Percentiles rank a stretch among this genome's conserved stretches.
These are phyloP conservation scores for Brachyptera risi DNA, from an alignment of 2,888 invertebrate species.

Conservation along the genomic window DNA sequence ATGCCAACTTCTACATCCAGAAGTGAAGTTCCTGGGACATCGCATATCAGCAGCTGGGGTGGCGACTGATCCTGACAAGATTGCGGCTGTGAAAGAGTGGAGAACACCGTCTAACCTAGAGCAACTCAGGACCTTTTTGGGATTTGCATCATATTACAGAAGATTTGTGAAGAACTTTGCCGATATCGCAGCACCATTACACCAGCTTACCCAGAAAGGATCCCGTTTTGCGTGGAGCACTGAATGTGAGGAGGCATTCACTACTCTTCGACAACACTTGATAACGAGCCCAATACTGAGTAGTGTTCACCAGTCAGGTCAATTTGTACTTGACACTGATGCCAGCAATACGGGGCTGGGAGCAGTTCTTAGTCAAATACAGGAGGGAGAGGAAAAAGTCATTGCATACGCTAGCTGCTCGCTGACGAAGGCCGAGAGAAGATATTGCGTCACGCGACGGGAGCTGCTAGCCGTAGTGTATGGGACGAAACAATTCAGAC, in stretches of 20 bases:
- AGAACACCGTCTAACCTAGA: not conserved
- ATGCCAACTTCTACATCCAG: not conserved
- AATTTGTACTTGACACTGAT: conserved; percentile 11
- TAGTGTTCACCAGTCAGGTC: not conserved
- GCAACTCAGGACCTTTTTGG: not conserved
- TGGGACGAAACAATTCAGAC: no score
- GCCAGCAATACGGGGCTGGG: conserved; percentile 27
- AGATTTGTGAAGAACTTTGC: not conserved
- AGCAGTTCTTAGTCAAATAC: conserved; percentile 27
- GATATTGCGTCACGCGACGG: no score
- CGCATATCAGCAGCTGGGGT: not conserved
- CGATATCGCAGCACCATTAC: not conserved
- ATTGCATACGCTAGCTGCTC: no score
- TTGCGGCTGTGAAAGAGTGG: not conserved
- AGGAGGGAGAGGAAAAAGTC: no score
- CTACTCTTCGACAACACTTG: not conserved
- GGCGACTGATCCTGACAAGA: not conserved
- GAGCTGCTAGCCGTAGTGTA: no score
- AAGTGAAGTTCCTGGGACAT: conserved; percentile 6
- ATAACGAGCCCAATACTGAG: not conserved
- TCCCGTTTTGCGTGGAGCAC: not conserved
- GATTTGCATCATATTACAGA: not conserved
- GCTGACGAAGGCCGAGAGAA: no score
- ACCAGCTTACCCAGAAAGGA: not conserved
- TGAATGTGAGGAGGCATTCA: not conserved